phyloP scores from a whole-genome alignment of 2,113 vertebrate species.

The Micromys minutus region DNA sequence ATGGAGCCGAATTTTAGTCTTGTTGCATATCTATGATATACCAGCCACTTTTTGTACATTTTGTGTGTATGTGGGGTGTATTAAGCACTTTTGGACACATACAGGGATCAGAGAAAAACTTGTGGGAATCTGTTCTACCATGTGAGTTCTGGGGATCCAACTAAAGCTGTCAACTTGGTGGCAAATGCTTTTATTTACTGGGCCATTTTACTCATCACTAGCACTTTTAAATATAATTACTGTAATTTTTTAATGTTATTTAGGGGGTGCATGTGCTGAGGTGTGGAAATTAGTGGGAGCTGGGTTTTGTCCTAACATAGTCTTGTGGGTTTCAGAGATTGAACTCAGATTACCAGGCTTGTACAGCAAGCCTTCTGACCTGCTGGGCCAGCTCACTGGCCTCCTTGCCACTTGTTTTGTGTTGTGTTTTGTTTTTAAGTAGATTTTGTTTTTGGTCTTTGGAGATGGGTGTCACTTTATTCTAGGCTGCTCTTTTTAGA shows the following conservation, averaged over 20 bases:
- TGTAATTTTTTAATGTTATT: not conserved
- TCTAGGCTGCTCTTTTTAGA: not conserved
- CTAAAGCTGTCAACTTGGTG: not conserved
- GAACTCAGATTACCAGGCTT: not conserved
- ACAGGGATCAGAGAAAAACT: not conserved
- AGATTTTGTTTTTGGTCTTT: not conserved
- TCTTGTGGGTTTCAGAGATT: not conserved
- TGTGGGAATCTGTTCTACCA: not conserved
- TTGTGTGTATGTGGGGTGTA: not conserved
- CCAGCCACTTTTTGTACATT: not conserved
- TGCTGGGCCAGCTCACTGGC: not conserved
- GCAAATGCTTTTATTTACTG: not conserved
- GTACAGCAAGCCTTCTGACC: not conserved
- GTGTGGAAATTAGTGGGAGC: not conserved
- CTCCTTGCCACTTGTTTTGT: not conserved
- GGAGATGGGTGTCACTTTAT: not conserved
- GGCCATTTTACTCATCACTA: not conserved
- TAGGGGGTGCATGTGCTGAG: not conserved
- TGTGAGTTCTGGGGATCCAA: not conserved
- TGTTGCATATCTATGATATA: not conserved
- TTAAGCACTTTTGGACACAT: not conserved
- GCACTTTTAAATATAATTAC: not conserved
- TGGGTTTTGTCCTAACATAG: not conserved
- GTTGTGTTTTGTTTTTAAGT: not conserved
- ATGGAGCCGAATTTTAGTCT: not conserved